Percentiles rank a stretch among this genome's conserved stretches.
Evolutionary conservation across 2,888 invertebrate species (phyloP).

Genomic region (Coelopa pilipes): DNA sequence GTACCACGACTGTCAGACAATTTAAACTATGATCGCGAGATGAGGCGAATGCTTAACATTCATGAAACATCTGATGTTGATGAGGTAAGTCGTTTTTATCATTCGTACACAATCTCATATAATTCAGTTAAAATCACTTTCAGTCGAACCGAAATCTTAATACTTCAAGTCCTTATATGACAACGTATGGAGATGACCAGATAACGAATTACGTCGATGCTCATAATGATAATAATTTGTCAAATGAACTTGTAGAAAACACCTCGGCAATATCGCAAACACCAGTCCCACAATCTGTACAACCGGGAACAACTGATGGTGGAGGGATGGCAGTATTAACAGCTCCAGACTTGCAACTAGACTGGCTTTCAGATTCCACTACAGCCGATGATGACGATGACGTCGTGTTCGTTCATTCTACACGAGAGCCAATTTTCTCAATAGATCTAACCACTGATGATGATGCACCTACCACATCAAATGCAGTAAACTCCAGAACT

Average conservation of each 20-base stretch:
- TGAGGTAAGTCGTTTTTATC: constrained; percentile 20
- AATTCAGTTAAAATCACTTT: neutral
- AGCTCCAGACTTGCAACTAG: constrained; percentile 78
- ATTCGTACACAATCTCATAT: neutral
- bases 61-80: constrained; percentile 40
- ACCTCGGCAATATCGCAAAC: neutral
- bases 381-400: constrained; percentile 73
- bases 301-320: constrained; percentile 34
- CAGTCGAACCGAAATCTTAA: neutral
- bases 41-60: constrained; percentile 39
- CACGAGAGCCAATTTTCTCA: constrained; percentile 68
- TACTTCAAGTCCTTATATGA: constrained; percentile 1
- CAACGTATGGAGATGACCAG: neutral
- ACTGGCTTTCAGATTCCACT: constrained; percentile 75
- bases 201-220: neutral
- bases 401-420: constrained; percentile 67
- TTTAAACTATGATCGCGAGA: constrained; percentile 29
- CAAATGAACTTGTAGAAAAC: constrained; percentile 3
- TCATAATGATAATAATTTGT: neutral
- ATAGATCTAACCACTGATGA: constrained; percentile 73
- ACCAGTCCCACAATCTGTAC: neutral
- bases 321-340: constrained; percentile 58
- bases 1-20: constrained; percentile 35
- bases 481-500: neutral
- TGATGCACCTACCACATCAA: constrained; percentile 56